Evolutionary conservation across 2,113 vertebrate species (phyloP), one percentile per base, ranked within the genome.

Genomic region (Melanostigma gelatinosum): DNA sequence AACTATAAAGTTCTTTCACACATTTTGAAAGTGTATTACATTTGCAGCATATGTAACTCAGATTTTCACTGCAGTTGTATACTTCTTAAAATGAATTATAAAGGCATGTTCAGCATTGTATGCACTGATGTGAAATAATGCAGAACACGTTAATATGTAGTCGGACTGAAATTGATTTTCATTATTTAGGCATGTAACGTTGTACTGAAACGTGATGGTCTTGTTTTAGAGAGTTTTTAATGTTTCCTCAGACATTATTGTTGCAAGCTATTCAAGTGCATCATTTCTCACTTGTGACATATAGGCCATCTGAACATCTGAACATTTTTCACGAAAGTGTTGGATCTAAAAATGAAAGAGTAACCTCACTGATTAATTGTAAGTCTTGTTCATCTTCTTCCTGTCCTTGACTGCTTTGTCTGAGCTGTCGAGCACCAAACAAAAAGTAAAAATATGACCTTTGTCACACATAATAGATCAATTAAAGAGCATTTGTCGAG

Each of bases 361-460:
- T 44, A 24, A 50, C 22, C 29, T 27, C 3, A 16, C n/a, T 48
- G 67, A 72, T 38, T 46, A 38, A 82, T 75, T 57, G 12, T 10
- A 64, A 7, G 20, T 67, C 29, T 16, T 57, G 12, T 42, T 75
- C 27, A 27, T 66, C 36, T 79, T 74, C 42, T 27, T 32, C 20
- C 42, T n/a, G 36, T 72, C 66, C 10, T 48, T 65, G 50, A 22
- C 42, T 44, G 55, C 15, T 81, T 85, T 70, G 40, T 46, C 20
- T 24, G 46, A 20, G 36, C 36, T 78, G 60, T 69, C 54, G 24
- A 27, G 12, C 50, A 8, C 1, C 29, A 27, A 48, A 72, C 32
- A 34, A 67, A 70, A 66, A 69, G 52, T n/a, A 12, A 64, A 34
- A 42, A 27, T n/a, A 46, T 24, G 4, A 12, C 12, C 72, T 74